Evolutionary conservation across 2,797 vertebrate species (phyloP), one percentile per base, ranked within the genome.

Genomic region (Alfaro cultratus): DNA sequence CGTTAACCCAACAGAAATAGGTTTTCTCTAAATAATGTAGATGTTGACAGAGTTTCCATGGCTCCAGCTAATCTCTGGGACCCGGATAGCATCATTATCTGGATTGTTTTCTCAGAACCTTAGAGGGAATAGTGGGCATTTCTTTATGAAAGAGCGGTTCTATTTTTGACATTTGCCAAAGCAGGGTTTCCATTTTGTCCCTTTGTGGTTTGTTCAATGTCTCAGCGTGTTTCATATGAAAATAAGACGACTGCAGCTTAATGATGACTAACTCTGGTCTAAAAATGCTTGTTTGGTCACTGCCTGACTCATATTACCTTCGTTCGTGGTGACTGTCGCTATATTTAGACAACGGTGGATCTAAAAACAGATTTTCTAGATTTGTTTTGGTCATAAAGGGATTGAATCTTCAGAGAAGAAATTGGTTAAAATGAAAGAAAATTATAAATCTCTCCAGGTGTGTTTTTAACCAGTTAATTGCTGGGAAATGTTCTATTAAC

Each of bases 41-140:
- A 76, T 55, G 53, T 34, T 53, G 16, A 47, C 57, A 15, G 55
- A 0, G 73, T 77, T 72, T 45, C 73, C 39, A 72, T 73, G 68
- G 49, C 75, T 51, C 75, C 78, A 36, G 47, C 68, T 74, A 51
- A 74, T 53, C 41, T 34, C 53, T 60, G 23, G 13, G 34, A 49
- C 57, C 36, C 1, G 31, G 49, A 72, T 72, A 75, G 12, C 31
- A 47, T 72, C 64, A 73, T 76, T 73, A 80, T 70, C 74, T 10
- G 47, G 47, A 67, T 57, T 67, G 39, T 49, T 60, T 57, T 57
- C 31, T 71, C 51, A 78, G n/a, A 51, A 26, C 45, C 49, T 55
- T 15, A 64, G 21, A n/a, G 18, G 15, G 67, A 73, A 49, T 39
- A 36, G 62, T 26, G 7, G 47, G 18, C 26, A 68, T 77, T 74